These are phyloP conservation scores for Probaryconus sp. DNA, from an alignment of 1,140 invertebrate genomes.

Conservation along the genomic window DNA sequence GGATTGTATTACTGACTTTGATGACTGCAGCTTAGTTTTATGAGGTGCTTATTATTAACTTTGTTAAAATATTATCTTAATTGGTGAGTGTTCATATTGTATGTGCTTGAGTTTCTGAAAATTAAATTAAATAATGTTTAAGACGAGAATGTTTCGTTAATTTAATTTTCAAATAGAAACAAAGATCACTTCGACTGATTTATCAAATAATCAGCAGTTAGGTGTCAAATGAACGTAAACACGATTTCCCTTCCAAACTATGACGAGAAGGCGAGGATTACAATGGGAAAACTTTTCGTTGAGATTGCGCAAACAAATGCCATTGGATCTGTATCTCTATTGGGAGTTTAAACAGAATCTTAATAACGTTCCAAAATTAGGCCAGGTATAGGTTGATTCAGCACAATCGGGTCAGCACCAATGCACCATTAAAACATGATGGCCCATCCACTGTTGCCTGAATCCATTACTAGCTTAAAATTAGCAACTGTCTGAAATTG, in stretches of 20 bases:
- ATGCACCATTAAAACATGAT: slow-evolving; percentile 15
- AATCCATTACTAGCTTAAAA: slow-evolving; percentile 21
- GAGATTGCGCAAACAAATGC: slow-evolving; percentile 44
- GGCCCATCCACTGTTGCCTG: slow-evolving; percentile 23
- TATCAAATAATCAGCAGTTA: not conserved
- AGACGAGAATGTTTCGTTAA: too few species aligned
- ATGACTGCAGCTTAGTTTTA: too few species aligned
- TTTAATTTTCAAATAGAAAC: too few species aligned
- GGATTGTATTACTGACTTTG: too few species aligned
- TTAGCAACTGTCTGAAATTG: too few species aligned
- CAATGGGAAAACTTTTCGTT: slow-evolving; percentile 16
- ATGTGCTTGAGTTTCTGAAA: too few species aligned
- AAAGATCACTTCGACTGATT: too few species aligned
- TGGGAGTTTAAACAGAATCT: slow-evolving; percentile 48
- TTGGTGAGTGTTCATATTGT: too few species aligned
- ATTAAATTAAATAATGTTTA: too few species aligned
- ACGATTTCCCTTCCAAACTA: slow-evolving; percentile 25
- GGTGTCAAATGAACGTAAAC: slow-evolving; percentile 23
- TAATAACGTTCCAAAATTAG: slow-evolving; percentile 49
- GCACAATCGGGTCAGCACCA: slow-evolving; percentile 25
- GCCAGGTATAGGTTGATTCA: slow-evolving; percentile 36
- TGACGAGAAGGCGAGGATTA: slow-evolving; percentile 34
- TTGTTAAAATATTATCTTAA: too few species aligned
- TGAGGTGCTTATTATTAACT: too few species aligned
- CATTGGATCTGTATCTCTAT: slow-evolving; percentile 37